Percentiles rank a stretch among this genome's conserved stretches.
Conservation (phyloP, 2,797 vertebrate genomes). For the Coranthus polyacanthus region DNA sequence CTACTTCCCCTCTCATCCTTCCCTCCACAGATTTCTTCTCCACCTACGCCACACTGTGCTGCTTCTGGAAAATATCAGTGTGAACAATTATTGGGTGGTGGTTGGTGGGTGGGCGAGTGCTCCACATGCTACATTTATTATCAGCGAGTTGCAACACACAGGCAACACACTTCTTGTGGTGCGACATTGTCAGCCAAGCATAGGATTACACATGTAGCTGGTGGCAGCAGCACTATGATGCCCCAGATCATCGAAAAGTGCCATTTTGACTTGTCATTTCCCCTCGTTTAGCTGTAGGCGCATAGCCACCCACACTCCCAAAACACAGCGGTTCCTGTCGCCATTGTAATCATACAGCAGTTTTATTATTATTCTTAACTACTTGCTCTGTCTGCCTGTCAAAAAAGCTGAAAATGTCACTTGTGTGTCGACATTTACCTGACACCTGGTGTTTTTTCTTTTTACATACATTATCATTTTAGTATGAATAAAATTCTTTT, state of each 20-base stretch:
- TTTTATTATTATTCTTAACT: conserved; percentile 62
- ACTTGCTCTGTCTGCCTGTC: conserved; percentile 46
- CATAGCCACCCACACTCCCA: conserved; percentile 59
- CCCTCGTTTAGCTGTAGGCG: conserved; percentile 64
- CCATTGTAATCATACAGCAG: conserved; percentile 47
- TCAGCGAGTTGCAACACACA: neutral
- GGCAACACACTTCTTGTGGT: neutral
- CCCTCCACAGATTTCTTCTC: conserved; percentile 10
- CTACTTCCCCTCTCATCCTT: neutral
- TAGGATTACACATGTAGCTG: conserved; percentile 28
- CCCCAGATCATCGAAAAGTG: conserved; percentile 47
- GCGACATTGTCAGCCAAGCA: conserved; percentile 18
- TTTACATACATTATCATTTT: conserved; percentile 22
- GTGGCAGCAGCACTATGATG: conserved; percentile 30
- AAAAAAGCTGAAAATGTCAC: conserved; percentile 46
- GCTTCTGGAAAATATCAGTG: conserved; percentile 8
- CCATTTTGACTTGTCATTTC: conserved; percentile 60
- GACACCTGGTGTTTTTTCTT: neutral
- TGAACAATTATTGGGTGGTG: conserved; percentile 7
- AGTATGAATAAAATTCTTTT: neutral
- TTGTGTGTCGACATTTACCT: conserved; percentile 29
- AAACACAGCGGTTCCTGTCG: conserved; percentile 51
- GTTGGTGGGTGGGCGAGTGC: neutral
- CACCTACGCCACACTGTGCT: conserved; percentile 18
- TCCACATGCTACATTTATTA: conserved; percentile 15